Conservation (phyloP, 2,888 invertebrate species). For the Tipula unca region DNA sequence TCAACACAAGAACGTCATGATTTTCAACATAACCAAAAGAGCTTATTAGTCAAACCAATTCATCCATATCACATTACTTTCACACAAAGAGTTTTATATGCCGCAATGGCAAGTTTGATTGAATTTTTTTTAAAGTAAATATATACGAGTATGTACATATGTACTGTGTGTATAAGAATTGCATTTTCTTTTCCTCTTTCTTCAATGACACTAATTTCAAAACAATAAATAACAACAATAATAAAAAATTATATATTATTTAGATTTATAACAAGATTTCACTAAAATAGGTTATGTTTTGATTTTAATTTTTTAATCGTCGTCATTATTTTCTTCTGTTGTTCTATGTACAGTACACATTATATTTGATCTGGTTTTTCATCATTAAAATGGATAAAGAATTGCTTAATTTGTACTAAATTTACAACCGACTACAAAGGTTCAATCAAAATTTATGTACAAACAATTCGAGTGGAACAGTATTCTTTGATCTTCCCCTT, state of each 20-base stretch:
- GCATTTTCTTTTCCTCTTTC: slow-evolving; percentile 8
- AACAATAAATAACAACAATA: not conserved
- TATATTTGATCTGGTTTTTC: not conserved
- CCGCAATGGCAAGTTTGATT: not conserved
- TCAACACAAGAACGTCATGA: not conserved
- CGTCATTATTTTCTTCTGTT: not conserved
- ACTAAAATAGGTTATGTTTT: not conserved
- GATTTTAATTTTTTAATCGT: not conserved
- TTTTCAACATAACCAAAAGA: not conserved
- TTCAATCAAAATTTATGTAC: not conserved
- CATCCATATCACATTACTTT: not conserved
- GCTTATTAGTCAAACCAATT: slow-evolving; percentile 8
- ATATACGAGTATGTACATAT: not conserved
- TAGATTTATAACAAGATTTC: not conserved
- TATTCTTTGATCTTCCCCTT: not conserved
- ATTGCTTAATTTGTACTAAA: not conserved
- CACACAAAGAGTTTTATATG: not conserved
- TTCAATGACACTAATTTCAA: slow-evolving; percentile 14
- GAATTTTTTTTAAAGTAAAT: not conserved
- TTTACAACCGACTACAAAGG: not conserved
- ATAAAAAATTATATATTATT: not conserved
- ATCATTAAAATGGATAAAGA: not conserved
- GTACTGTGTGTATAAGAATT: not conserved
- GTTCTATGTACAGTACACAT: not conserved
- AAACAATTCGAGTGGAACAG: not conserved